phyloP scores from a whole-genome alignment of 2,113 vertebrate genomes.

The Sula dactylatra region DNA sequence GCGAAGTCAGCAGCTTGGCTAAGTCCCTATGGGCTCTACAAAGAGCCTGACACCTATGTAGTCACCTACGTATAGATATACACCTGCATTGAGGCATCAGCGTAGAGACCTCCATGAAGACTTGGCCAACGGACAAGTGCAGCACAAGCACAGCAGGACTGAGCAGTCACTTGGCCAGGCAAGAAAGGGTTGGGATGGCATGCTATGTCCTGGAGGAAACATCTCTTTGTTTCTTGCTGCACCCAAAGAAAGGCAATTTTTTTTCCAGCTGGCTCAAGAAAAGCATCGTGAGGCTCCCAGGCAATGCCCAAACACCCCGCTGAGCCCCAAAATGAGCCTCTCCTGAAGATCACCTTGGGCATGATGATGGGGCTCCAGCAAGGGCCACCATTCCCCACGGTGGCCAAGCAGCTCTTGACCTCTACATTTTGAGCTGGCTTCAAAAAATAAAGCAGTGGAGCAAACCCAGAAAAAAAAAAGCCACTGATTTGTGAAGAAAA shows the following conservation, averaged over 20 bases:
- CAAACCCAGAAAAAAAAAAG: neutral
- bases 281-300: neutral
- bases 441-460: neutral
- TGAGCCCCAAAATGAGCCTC: neutral
- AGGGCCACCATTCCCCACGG: accelerated
- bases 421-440: neutral
- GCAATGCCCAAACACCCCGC: neutral
- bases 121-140: neutral
- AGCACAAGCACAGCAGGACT: neutral
- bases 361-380: neutral
- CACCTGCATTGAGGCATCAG: accelerated
- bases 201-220: neutral
- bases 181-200: neutral
- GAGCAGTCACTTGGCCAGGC: neutral
- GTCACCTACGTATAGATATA: neutral
- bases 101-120: neutral
- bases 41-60: neutral
- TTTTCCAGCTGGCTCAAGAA: neutral
- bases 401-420: neutral
- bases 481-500: neutral
- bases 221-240: neutral
- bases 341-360: neutral
- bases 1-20: neutral
- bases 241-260: neutral
- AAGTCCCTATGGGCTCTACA: neutral